A percentile compares a stretch with the other conserved stretches of the same genome.
Conservation (phyloP, 2,888 invertebrate genomes). For the Lepetodrilus schrolli region DNA sequence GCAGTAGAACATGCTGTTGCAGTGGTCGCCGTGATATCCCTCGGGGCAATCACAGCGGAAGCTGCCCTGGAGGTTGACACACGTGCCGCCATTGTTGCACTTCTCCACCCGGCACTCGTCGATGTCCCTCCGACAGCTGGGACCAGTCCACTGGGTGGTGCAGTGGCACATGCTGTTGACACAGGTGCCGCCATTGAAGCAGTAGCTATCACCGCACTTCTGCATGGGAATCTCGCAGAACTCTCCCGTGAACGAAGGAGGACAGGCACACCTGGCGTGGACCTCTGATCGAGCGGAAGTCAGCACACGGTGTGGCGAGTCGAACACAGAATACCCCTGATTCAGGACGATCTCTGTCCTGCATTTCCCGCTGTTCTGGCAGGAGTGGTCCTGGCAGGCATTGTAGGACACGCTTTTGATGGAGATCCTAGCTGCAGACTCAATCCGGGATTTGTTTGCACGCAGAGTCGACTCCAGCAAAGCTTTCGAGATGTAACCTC, state of each 20-base stretch:
- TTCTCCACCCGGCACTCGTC: slow-evolving; percentile 87
- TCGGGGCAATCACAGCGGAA: slow-evolving; percentile 62
- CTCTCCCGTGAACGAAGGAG: slow-evolving; percentile 92
- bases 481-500: slow-evolving; percentile 78
- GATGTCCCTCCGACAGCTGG: slow-evolving; percentile 59
- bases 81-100: slow-evolving; percentile 88
- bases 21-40: slow-evolving; percentile 64
- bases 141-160: slow-evolving; percentile 58
- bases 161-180: slow-evolving; percentile 55
- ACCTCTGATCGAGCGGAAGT: slow-evolving; percentile 88
- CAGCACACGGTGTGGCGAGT: slow-evolving; percentile 87
- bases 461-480: slow-evolving; percentile 42
- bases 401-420: slow-evolving; percentile 53
- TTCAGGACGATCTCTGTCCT: slow-evolving; percentile 53
- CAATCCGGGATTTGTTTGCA: slow-evolving; percentile 44
- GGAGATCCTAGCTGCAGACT: slow-evolving; percentile 47
- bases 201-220: slow-evolving; percentile 94
- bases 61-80: slow-evolving; percentile 75
- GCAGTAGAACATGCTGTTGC: slow-evolving; percentile 61
- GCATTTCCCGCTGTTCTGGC: slow-evolving; percentile 77
- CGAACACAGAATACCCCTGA: slow-evolving; percentile 76
- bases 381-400: slow-evolving; percentile 79
- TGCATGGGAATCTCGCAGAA: slow-evolving; percentile 90
- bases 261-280: slow-evolving; percentile 88
- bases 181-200: slow-evolving; percentile 90